Base-by-base conservation (phyloP, 92 coral and sea anemone genomes). In the Zoanthus sociatus region DNA sequence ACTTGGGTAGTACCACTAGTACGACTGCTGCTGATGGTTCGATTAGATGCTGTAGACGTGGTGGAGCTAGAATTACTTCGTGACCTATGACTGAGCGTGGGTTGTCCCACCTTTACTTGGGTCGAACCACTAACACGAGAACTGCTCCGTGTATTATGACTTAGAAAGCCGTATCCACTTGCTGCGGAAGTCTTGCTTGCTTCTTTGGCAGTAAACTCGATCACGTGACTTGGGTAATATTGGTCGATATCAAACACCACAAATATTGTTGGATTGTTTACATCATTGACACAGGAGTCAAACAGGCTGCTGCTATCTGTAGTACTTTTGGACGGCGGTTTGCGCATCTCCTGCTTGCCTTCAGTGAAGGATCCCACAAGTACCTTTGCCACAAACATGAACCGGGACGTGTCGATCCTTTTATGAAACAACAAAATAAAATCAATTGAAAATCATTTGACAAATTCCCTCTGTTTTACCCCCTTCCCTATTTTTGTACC, bases 261-360 rank as follows among this genome's bases (percentile, higher is more conserved):
- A 78, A 92, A 95, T 17, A 95, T 89, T 17, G 87, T 53, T n/a
- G 98, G 98, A 58, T 66, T 81, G 21, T 74, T 78, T 3, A 78
- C 89, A 42, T 89, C 78, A 73, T 95, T 90, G 37, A 95, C 98
- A 60, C 96, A 92, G 1, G 97, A 95, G 81, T 95, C 96, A 51
- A 83, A 89, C 17, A 67, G 84, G 37, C 83, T 88, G 17, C 95
- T 60, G 26, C 37, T 21, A 10, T 12, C 26, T 67, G 55, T 1
- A 37, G 3, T 37, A 2, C 42, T 37, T 37, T 37, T 37, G 42
- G 42, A 37, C 3, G 42, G 42, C 42, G 78, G 78, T 16, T n/a
- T 73, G 30, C 78, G 78, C 78, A 73, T 46, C 15, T 73, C 78
- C 58, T 30, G 9, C 26, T 47, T 47, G 8, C 78, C 78, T n/a